A percentile compares a stretch with the other conserved stretches of the same genome.
phyloP scores from a whole-genome alignment of 2,888 invertebrate genomes.

The Scaptomyza reducta region DNA sequence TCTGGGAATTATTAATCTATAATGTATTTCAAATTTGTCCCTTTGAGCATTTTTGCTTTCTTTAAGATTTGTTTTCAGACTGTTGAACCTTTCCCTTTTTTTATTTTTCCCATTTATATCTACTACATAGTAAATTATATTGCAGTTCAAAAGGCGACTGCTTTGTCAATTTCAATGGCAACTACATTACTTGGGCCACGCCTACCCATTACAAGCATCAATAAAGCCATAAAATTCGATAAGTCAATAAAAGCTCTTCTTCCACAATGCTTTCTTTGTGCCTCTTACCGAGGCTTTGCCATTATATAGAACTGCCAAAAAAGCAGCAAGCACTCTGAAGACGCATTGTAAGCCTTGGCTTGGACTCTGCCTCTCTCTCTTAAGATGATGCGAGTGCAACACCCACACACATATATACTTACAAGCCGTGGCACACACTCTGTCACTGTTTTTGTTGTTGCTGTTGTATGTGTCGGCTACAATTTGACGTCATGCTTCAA shows the following conservation, averaged over 20 bases:
- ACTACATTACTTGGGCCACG: slow-evolving; percentile 49
- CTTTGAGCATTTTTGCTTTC: not conserved
- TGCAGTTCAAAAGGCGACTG: slow-evolving; percentile 31
- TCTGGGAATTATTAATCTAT: not conserved
- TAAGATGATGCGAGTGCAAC: slow-evolving; percentile 40
- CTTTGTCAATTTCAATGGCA: slow-evolving; percentile 50
- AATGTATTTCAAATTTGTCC: not conserved
- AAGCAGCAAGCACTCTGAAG: slow-evolving; percentile 53
- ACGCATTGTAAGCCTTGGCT: slow-evolving; percentile 54
- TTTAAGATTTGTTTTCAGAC: slow-evolving; percentile 11
- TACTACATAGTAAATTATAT: slow-evolving; percentile 12
- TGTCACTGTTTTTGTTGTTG: slow-evolving; percentile 35
- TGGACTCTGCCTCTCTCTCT: slow-evolving; percentile 7
- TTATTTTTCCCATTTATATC: slow-evolving; percentile 5
- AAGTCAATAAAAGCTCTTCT: slow-evolving; percentile 60
- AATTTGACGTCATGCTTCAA: slow-evolving; percentile 76
- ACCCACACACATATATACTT: slow-evolving; percentile 38
- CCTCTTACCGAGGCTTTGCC: slow-evolving; percentile 17
- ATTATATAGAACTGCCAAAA: slow-evolving; percentile 73
- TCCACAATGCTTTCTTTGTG: slow-evolving; percentile 15
- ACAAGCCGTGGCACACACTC: slow-evolving; percentile 9
- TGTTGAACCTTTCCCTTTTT: not conserved
- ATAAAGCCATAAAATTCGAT: slow-evolving; percentile 73
- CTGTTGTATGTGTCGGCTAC: slow-evolving; percentile 50
- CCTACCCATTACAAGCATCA: slow-evolving; percentile 57